These are phyloP conservation scores for Pseudopipra pipra DNA, from an alignment of 2,113 vertebrate genomes.

Conservation along the genomic window DNA sequence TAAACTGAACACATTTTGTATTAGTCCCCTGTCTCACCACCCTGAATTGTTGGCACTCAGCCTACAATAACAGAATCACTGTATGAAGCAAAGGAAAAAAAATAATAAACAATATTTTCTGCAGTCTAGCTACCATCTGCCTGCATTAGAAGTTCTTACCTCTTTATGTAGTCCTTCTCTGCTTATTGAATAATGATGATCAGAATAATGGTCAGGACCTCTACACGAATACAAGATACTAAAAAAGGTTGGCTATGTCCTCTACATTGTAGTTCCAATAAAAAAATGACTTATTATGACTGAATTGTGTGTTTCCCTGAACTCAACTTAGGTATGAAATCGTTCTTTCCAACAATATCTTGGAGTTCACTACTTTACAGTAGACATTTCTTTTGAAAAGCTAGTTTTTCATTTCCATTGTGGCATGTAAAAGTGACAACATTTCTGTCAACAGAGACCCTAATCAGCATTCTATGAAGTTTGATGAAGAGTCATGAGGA, in stretches of 20 bases:
- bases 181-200: neutral
- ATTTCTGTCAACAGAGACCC: neutral
- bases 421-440: neutral
- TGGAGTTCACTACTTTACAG: neutral
- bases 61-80: constrained; percentile 12
- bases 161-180: neutral
- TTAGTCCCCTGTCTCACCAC: constrained; percentile 49
- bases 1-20: constrained; percentile 52
- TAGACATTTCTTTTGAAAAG: neutral
- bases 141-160: neutral
- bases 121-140: constrained; percentile 36
- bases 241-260: neutral
- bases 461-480: neutral
- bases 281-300: neutral
- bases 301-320: neutral
- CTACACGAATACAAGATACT: neutral
- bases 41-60: constrained; percentile 14
- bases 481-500: neutral
- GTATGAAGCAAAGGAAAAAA: constrained; percentile 9
- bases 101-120: constrained; percentile 35
- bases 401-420: neutral
- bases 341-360: neutral
- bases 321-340: neutral
- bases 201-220: neutral
- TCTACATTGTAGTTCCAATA: neutral